Evolutionary conservation across 2,113 vertebrate genomes (phyloP).

Genomic region (Zosterops hypoxanthus): DNA sequence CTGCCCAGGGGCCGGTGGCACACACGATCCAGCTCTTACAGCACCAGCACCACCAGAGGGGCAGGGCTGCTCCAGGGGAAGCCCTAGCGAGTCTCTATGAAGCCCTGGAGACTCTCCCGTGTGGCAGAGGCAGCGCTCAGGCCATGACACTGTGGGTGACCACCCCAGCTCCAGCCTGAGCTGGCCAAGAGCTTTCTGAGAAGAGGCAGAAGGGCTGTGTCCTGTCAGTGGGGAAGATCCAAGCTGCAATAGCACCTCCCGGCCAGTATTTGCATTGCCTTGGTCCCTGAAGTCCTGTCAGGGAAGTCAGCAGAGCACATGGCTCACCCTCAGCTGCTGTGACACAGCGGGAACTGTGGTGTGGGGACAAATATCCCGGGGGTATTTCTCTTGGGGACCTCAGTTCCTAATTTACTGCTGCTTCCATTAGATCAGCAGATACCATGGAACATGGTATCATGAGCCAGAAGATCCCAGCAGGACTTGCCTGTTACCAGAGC

Average conservation of each 20-base stretch:
- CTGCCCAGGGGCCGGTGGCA: too few relatives aligned
- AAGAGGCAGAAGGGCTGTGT: not conserved
- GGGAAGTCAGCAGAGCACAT: not conserved
- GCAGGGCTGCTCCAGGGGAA: not conserved
- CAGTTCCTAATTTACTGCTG: not conserved
- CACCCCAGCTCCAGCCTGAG: not conserved
- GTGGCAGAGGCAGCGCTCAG: accelerated
- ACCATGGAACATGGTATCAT: not conserved
- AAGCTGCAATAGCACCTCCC: accelerated
- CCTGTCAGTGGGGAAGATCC: not conserved
- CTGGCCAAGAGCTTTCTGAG: not conserved
- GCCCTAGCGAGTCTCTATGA: not conserved
- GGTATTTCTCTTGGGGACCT: not conserved
- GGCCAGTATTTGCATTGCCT: not conserved
- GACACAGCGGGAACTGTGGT: accelerated
- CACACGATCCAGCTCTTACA: accelerated
- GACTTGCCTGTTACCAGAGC: not conserved
- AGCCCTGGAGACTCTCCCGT: not conserved
- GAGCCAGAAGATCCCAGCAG: not conserved
- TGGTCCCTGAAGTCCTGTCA: not conserved
- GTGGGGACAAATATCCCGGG: accelerated
- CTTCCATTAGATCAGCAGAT: not conserved
- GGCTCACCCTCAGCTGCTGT: not conserved
- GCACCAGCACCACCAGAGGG: not conserved
- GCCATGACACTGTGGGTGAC: too few relatives aligned